phyloP scores from a whole-genome alignment of 2,797 vertebrate species.

The Acanthurus leucopareius region DNA sequence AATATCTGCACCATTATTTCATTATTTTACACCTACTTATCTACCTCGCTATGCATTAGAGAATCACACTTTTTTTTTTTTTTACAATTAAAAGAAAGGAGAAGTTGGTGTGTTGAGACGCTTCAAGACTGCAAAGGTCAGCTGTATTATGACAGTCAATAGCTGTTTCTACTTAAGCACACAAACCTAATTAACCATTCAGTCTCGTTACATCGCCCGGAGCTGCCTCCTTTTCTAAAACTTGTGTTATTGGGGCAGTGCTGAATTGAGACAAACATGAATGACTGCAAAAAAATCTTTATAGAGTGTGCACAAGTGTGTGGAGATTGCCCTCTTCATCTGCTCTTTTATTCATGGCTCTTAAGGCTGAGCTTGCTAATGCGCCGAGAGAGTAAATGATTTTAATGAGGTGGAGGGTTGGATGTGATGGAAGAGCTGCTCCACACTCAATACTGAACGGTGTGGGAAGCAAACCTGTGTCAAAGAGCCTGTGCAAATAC shows the following conservation, averaged over 20 bases:
- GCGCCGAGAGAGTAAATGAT: constrained; percentile 65
- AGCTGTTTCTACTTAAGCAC: constrained; percentile 53
- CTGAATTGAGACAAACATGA: constrained; percentile 46
- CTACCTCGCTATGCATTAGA: neutral
- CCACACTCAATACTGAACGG: constrained; percentile 47
- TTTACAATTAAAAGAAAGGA: constrained; percentile 13
- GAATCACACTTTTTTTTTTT: neutral
- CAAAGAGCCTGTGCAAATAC: constrained; percentile 7
- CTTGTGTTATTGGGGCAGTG: constrained; percentile 30
- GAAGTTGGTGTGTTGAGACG: constrained; percentile 2
- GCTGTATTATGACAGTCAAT: constrained; percentile 66
- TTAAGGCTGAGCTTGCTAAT: constrained; percentile 69
- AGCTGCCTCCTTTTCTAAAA: constrained; percentile 41
- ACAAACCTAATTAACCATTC: constrained; percentile 76
- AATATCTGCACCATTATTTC: constrained; percentile 1
- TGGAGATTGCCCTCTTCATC: constrained; percentile 67
- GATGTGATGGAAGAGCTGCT: constrained; percentile 61
- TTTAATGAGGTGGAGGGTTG: constrained; percentile 67
- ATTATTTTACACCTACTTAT: neutral
- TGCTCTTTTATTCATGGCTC: constrained; percentile 62
- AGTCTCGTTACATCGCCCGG: constrained; percentile 64
- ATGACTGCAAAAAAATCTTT: constrained; percentile 63
- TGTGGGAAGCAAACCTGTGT: constrained; percentile 32
- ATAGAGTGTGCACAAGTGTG: constrained; percentile 55
- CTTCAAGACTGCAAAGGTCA: constrained; percentile 65